A percentile compares a stretch with the other conserved stretches of the same genome.
Conservation (phyloP, 2,113 vertebrate genomes). For the Paraplagusia blochii region DNA sequence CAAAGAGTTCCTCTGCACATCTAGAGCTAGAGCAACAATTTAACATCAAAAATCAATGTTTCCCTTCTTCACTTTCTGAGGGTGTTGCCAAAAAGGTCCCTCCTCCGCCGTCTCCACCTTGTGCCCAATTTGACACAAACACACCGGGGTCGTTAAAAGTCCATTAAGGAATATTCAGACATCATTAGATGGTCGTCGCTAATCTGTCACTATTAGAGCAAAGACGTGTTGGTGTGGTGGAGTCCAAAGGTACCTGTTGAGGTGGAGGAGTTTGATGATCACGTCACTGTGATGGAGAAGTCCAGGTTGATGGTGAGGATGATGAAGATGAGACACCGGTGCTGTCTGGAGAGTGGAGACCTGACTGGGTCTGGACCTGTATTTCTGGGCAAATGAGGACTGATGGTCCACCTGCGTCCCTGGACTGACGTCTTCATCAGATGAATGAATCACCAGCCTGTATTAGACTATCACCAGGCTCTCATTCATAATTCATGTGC, state of each 20-base stretch:
- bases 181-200: constrained; percentile 77
- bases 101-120: constrained; percentile 36
- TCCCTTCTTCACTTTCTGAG: constrained; percentile 44
- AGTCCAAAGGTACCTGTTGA: no score
- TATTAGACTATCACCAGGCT: constrained; percentile 32
- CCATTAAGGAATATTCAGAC: constrained; percentile 77
- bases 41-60: constrained; percentile 58
- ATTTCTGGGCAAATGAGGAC: no score
- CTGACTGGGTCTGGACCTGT: no score
- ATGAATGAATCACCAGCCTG: constrained; percentile 18
- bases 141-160: constrained; percentile 75
- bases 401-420: no score
- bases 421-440: constrained; percentile 6
- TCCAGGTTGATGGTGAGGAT: no score
- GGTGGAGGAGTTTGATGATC: no score
- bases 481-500: constrained; percentile 45
- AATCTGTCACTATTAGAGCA: constrained; percentile 69
- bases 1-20: constrained; percentile 39
- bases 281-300: no score
- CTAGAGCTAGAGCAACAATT: constrained; percentile 38
- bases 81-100: constrained; percentile 50
- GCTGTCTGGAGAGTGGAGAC: no score
- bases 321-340: no score
- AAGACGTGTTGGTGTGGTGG: constrained; percentile 41
- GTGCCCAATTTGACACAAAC: constrained; percentile 59